phyloP scores from a whole-genome alignment of 1,140 invertebrate species.

The Gonioctena quinquepunctata region DNA sequence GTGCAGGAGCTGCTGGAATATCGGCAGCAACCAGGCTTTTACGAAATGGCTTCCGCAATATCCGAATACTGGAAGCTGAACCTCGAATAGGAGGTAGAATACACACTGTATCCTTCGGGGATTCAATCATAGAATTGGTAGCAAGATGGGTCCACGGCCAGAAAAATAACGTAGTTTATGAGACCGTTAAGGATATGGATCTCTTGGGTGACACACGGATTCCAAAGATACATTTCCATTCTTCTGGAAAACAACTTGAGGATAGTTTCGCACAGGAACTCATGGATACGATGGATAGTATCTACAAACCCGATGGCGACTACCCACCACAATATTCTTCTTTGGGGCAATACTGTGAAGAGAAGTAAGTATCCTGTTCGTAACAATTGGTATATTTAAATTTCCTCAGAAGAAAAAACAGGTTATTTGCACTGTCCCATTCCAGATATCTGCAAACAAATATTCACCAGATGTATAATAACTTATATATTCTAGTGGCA shows the following conservation, averaged over 20 bases:
- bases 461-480: no score
- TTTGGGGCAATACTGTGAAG: conserved; percentile 16
- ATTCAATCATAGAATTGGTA: no score
- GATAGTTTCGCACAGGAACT: neutral
- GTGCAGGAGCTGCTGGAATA: conserved; percentile 63
- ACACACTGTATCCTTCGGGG: no score
- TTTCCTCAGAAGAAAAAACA: no score
- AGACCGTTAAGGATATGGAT: conserved; percentile 61
- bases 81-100: conserved; percentile 71
- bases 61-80: conserved; percentile 69
- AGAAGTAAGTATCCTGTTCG: conserved; percentile 1
- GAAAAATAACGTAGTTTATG: conserved; percentile 70
- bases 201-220: neutral
- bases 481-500: no score
- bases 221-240: neutral
- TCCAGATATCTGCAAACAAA: no score
- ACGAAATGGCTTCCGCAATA: conserved; percentile 58
- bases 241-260: neutral
- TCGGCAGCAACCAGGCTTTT: conserved; percentile 61
- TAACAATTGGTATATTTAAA: no score
- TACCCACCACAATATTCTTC: neutral
- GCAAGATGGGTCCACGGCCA: conserved; percentile 87
- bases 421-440: no score
- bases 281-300: neutral
- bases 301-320: conserved; percentile 10